phyloP scores from a whole-genome alignment of 2,797 vertebrate species.

The Mycteria americana region DNA sequence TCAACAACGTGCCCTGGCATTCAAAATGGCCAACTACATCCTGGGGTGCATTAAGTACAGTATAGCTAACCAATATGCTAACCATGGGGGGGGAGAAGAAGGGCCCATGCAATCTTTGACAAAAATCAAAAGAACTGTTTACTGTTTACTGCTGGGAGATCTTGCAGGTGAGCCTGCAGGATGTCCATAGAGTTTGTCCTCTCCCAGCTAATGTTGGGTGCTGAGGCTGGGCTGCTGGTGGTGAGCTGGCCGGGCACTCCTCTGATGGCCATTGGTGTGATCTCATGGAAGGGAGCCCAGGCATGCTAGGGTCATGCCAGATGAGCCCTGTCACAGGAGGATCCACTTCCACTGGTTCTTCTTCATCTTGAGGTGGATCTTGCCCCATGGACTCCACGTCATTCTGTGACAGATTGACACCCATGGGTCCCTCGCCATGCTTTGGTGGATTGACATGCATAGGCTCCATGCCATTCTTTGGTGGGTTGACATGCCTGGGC shows the following conservation, averaged over 20 bases:
- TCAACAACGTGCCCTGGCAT: not conserved
- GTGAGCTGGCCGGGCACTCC: fast-evolving
- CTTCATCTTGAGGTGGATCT: not conserved
- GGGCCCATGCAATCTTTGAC: not conserved
- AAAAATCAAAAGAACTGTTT: not conserved
- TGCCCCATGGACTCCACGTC: fast-evolving
- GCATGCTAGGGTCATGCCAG: not conserved
- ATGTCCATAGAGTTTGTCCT: not conserved
- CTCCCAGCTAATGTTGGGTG: not conserved
- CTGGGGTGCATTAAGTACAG: not conserved
- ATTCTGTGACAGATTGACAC: not conserved
- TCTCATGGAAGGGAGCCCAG: not conserved
- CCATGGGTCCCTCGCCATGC: not conserved
- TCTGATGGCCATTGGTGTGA: fast-evolving
- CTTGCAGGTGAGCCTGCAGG: not conserved
- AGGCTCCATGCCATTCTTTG: not conserved
- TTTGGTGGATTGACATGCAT: not conserved
- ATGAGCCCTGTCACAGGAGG: not conserved
- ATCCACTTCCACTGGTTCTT: not conserved
- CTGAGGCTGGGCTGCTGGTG: not conserved
- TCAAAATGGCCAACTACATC: not conserved
- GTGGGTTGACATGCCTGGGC: not conserved
- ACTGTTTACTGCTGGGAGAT: not conserved
- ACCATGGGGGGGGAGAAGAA: not conserved
- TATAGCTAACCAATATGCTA: not conserved